phyloP scores from a whole-genome alignment of 2,888 invertebrate species.

The Nyleta sp. region DNA sequence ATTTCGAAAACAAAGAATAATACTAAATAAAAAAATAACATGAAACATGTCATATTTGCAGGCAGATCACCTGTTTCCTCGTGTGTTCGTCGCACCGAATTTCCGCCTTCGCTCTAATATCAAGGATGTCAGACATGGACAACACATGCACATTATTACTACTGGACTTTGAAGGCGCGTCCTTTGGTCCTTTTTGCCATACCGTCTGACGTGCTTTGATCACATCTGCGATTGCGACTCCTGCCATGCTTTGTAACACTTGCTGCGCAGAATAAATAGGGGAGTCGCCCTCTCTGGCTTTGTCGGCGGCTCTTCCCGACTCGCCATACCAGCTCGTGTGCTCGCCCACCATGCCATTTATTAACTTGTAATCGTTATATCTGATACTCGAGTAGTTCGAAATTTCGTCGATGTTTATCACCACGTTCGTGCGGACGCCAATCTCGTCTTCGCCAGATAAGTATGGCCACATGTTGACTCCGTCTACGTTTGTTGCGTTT shows the following conservation, averaged over 20 bases:
- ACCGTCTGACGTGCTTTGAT: slow-evolving; percentile 31
- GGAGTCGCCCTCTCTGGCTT: slow-evolving; percentile 20
- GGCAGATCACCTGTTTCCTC: slow-evolving; percentile 14
- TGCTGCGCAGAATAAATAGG: slow-evolving; percentile 48
- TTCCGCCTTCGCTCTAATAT: slow-evolving; percentile 36
- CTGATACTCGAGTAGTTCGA: slow-evolving; percentile 45
- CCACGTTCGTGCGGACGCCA: slow-evolving; percentile 16
- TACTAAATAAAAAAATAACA: too few relatives aligned
- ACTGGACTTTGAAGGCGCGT: slow-evolving; percentile 6
- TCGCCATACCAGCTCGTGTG: slow-evolving; percentile 51
- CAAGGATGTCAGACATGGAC: slow-evolving; percentile 44
- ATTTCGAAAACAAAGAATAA: too few relatives aligned
- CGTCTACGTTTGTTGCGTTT: slow-evolving; percentile 19
- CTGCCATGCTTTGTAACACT: slow-evolving; percentile 52
- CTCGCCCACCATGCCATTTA: slow-evolving; percentile 35
- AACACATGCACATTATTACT: slow-evolving; percentile 29
- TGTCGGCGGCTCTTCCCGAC: slow-evolving; percentile 14
- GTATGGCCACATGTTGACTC: slow-evolving; percentile 48
- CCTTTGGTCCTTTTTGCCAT: slow-evolving; percentile 22
- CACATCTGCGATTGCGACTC: slow-evolving; percentile 37
- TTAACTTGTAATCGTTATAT: slow-evolving; percentile 50
- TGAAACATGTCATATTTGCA: neutral
- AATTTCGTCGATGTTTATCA: slow-evolving; percentile 51
- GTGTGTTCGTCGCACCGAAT: slow-evolving; percentile 22
- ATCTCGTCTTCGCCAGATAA: slow-evolving; percentile 12